A percentile compares a stretch with the other conserved stretches of the same genome.
Evolutionary conservation across 2,888 invertebrate genomes (phyloP).

Genomic region (Cephus nigrinus): DNA sequence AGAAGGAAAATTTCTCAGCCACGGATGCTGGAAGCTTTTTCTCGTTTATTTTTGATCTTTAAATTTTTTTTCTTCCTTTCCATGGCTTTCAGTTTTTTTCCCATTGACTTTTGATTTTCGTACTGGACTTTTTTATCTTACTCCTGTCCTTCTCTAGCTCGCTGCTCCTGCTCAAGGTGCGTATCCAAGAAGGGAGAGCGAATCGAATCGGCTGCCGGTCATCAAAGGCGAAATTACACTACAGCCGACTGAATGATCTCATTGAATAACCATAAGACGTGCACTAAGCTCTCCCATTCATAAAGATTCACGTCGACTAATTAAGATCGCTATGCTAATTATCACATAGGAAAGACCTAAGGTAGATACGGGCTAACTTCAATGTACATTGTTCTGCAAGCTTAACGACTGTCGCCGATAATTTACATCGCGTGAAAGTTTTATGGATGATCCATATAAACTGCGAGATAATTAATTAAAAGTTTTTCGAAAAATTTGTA

Average conservation of each 20-base stretch:
- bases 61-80: neutral
- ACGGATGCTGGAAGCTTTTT: neutral
- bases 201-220: neutral
- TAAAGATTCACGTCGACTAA: constrained; percentile 32
- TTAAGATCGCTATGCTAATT: constrained; percentile 32
- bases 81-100: rapidly evolving
- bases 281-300: constrained; percentile 29
- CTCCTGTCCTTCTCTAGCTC: neutral
- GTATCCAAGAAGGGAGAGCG: neutral
- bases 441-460: neutral
- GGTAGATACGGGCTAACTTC: neutral
- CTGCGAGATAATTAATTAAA: neutral
- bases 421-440: neutral
- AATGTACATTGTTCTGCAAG: neutral
- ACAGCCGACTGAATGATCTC: neutral
- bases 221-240: neutral
- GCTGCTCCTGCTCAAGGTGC: neutral
- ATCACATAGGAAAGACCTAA: neutral
- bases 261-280: neutral
- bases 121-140: neutral
- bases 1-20: neutral
- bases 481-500: neutral
- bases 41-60: too few species aligned
- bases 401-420: neutral
- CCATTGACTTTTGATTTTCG: neutral